Conservation (phyloP, 2,113 vertebrate species). For the Glaucomys volans region DNA sequence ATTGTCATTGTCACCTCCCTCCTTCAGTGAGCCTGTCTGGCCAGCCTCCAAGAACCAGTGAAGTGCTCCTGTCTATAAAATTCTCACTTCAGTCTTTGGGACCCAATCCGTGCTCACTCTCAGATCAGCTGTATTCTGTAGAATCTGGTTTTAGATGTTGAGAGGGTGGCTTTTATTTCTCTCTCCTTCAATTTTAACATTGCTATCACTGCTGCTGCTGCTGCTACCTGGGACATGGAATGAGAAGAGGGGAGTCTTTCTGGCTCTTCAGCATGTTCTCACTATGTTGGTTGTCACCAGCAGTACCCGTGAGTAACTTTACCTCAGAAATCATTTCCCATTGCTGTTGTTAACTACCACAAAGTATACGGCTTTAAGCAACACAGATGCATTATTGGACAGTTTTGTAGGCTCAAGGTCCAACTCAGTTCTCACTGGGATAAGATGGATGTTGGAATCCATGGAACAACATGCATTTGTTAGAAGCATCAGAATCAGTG, state of each 20-base stretch:
- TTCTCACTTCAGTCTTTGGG: neutral
- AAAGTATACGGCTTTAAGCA: neutral
- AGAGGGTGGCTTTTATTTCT: neutral
- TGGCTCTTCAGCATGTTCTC: accelerated
- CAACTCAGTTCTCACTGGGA: neutral
- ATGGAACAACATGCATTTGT: too few relatives aligned
- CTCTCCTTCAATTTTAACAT: neutral
- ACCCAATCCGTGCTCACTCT: neutral
- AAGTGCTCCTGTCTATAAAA: neutral
- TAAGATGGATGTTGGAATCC: neutral
- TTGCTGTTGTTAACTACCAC: neutral
- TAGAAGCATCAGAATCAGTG: too few relatives aligned
- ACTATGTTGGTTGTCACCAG: too few relatives aligned
- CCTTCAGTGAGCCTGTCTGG: neutral
- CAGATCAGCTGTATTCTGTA: neutral
- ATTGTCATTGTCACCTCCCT: neutral
- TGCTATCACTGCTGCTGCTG: neutral
- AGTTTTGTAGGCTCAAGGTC: neutral
- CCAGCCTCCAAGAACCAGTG: neutral
- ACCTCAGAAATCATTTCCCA: neutral
- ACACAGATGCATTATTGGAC: neutral
- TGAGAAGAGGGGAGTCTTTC: neutral
- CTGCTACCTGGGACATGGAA: neutral
- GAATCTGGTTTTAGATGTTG: neutral
- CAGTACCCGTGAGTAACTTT: neutral